Base-by-base conservation (phyloP, 1,140 invertebrate species). In the Temnothorax nylanderi region DNA sequence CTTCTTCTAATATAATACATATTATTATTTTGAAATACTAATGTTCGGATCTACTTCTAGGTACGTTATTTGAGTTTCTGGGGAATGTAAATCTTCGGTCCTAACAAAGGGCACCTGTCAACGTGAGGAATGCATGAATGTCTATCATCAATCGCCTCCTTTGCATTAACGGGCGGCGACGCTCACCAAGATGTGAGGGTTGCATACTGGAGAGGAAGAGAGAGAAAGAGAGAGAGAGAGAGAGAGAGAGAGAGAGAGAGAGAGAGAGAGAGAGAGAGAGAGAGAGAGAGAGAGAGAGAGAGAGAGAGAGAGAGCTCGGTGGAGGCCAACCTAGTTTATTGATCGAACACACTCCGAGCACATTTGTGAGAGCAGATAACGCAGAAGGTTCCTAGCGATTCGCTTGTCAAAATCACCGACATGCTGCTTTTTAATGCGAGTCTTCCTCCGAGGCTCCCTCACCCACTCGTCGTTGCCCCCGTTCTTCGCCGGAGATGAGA, bases 331-430 rank as follows among this genome's bases (percentile, higher is more conserved):
- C 81, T 86, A 44, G 71, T 91, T 91, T 91, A 91, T 91, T 89
- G 88, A 91, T 91, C 90, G 90, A 85, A 85, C 85, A 89, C 71
- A 56, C 86, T 90, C 89, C 64, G 75, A 41, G 64, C 89, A 87
- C 72, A 87, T 92, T 92, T 92, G 88, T 74, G 67, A 82, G 81
- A 86, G 85, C 82, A 90, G 90, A 91, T 90, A 91, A 91, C 87
- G 75, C 87, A 82, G 69, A 56, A 69, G 80, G 26, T 86, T 85
- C 80, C 87, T 90, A 72, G 89, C 80, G 37, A 90, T 90, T 44
- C 44, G 64, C 21, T 26, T 69, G 64, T 71, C 72, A 72, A 86
- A 89, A 86, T 13, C 60, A 34, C 18, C 21, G 13, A n/a, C 16
- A 13, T n/a, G 67, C 8, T 56, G 10, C 34, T 84, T 84, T 74